Evolutionary conservation across 2,888 invertebrate species (phyloP).

Genomic region (Nomada fabriciana): DNA sequence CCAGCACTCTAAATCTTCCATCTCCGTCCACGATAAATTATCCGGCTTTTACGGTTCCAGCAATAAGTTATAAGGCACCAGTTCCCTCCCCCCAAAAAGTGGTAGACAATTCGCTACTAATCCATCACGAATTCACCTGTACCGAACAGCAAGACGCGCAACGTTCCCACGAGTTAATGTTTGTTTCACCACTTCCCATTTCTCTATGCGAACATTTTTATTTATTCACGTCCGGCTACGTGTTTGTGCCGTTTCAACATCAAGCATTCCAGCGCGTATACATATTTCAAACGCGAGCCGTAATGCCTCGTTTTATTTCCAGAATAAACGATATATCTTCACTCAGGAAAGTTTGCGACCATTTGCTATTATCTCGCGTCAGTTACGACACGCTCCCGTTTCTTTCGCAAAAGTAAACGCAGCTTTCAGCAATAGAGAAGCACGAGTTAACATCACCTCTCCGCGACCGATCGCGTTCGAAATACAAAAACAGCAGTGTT

Average conservation of each 20-base stretch:
- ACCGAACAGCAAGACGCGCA: neutral
- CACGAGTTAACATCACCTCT: conserved; percentile 22
- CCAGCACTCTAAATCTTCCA: neutral
- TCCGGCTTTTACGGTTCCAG: neutral
- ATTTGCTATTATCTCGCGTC: conserved; percentile 18
- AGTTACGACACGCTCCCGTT: conserved; percentile 3
- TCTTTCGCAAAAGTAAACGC: conserved; percentile 28
- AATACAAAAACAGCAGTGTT: conserved; percentile 24
- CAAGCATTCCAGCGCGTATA: neutral
- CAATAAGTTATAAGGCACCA: conserved; percentile 12
- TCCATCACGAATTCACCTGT: neutral
- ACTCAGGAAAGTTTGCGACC: conserved; percentile 12
- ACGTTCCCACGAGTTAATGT: neutral
- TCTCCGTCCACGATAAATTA: neutral
- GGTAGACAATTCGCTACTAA: neutral
- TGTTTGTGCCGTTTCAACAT: neutral
- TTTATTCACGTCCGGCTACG: neutral
- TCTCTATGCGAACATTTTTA: neutral
- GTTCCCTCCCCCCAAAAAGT: neutral
- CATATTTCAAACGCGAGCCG: neutral
- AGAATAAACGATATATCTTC: neutral
- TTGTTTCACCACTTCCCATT: no score
- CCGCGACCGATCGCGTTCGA: conserved; percentile 2
- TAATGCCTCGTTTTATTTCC: neutral
- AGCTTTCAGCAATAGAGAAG: conserved; percentile 26